Base-by-base conservation (phyloP, 2,113 vertebrate genomes). In the Tachuris rubrigastra region DNA sequence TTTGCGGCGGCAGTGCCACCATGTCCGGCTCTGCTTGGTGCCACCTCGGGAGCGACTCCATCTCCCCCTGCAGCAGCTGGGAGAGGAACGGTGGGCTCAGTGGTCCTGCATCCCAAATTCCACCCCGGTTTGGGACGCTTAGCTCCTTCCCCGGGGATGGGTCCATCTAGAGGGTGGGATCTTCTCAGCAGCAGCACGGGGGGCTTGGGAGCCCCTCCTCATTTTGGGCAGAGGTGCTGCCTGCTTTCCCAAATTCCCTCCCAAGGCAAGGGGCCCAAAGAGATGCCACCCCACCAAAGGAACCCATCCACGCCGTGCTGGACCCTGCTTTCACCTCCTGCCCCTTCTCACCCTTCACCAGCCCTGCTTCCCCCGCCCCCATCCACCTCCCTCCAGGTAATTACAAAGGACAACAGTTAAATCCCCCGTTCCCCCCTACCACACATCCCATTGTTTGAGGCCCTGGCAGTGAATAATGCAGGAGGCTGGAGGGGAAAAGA, bases 381-480 rank as follows among this genome's bases (percentile, higher is more conserved):
- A 21, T 5, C 68, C 89, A n/a, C 12, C 50, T 44, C 66, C 42
- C 56, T 3, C 2, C 33, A 37, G 93, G 66, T 89, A 90, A 94
- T 97, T 90, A 50, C 30, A 10, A 91, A 96, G 90, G 90, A 88
- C 91, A 72, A 62, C 55, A 56, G 63, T 93, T 60, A 90, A 49
- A 85, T 69, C 60, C 14, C 55, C 27, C 1, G 1, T 16, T 50
- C 37, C 46, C 65, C 66, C 20, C 18, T 4, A 7, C 41, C 63
- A 25, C 68, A 24, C 41, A 44, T 75, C 62, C 41, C 15, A 19
- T 30, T 87, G 94, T 97, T 90, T n/a, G 94, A 96, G 95, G 96
- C 33, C 79, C 97, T 79, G 78, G 69, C 33, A 20, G 95, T 98
- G 96, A 98, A 98, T 98, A 97, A 98, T 98, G 97, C 97, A 98